Base-by-base conservation (phyloP, 2,888 invertebrate genomes). In the Cerastis rubricosa region DNA sequence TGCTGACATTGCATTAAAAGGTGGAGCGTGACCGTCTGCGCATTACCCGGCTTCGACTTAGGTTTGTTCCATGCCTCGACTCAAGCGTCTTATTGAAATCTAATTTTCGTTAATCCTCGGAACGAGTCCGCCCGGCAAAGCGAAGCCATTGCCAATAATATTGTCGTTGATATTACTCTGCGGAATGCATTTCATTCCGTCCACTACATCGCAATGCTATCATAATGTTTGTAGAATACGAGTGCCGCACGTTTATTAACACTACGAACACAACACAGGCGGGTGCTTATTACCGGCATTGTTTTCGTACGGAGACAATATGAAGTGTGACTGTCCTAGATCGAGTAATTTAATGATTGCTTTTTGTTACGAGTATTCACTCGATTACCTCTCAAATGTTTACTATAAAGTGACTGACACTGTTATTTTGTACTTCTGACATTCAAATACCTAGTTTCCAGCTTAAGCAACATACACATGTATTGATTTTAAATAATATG, bases 81-180 rank as follows among this genome's bases (percentile, higher is more conserved):
- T 94, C 94, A 94, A 94, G 92, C 95, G 94, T 96, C 95, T 96
- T 96, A 96, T 96, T 96, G 96, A 96, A 96, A 96, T 96, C 95
- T 95, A 96, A 96, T 96, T 96, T 96, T 95, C 95, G 94, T 92
- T 96, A 96, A 96, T 96, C 96, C 95, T 88, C 88, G 84, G 90
- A 93, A 94, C 94, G 93, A 94, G 91, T 90, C 90, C 88, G 90
- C 91, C 89, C 88, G 89, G 84, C 91, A 84, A 80, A 78, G 88
- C 89, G 86, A 88, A 92, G 91, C 92, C 92, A 92, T 92, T 93
- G 90, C 92, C 90, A 91, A 93, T 93, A 93, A 91, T 93, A 93
- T 93, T 93, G 92, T 94, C 88, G 89, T 90, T 92, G 92, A 92
- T 92, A 91, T 91, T 92, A 89, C 89, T 91, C 88, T 87, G 85